These are phyloP conservation scores for Drosophila gaucha DNA, from an alignment of 2,888 invertebrate species.

Conservation along the genomic window DNA sequence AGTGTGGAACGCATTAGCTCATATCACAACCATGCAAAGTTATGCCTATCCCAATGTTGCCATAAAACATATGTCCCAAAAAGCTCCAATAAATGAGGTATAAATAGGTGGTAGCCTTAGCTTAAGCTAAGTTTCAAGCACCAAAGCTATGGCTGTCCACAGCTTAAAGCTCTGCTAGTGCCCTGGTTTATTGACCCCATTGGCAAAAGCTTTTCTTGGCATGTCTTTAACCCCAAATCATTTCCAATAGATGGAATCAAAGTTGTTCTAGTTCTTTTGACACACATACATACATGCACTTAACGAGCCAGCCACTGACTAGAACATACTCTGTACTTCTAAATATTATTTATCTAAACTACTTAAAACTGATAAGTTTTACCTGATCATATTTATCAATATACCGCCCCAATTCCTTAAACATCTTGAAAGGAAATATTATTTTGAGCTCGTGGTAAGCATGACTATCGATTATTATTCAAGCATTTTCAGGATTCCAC, in stretches of 20 bases:
- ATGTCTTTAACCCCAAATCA: conserved; percentile 28
- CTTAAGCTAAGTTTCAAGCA: background rate
- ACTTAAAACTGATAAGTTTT: too few relatives aligned
- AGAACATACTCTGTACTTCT: background rate
- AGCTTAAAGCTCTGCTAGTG: conserved; percentile 5
- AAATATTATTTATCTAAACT: too few relatives aligned
- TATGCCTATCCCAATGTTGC: background rate
- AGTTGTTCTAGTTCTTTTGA: conserved; percentile 16
- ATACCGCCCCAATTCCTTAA: too few relatives aligned
- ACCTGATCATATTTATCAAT: too few relatives aligned
- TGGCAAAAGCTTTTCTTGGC: conserved; percentile 12
- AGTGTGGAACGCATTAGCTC: conserved; percentile 33
- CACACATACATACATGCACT: background rate
- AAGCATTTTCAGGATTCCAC: too few relatives aligned
- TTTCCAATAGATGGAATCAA: conserved; percentile 24
- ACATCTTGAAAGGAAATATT: too few relatives aligned
- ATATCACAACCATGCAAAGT: background rate
- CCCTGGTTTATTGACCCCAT: conserved; percentile 51
- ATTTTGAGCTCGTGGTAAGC: too few relatives aligned
- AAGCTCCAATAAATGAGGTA: conserved; percentile 28
- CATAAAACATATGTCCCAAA: conserved; percentile 37
- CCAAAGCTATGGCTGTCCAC: background rate
- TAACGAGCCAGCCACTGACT: background rate
- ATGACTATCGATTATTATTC: too few relatives aligned
- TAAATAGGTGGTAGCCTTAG: conserved; percentile 7